These are phyloP conservation scores for Iselma pallidipennis DNA, from an alignment of 2,888 invertebrate species.

Conservation along the genomic window DNA sequence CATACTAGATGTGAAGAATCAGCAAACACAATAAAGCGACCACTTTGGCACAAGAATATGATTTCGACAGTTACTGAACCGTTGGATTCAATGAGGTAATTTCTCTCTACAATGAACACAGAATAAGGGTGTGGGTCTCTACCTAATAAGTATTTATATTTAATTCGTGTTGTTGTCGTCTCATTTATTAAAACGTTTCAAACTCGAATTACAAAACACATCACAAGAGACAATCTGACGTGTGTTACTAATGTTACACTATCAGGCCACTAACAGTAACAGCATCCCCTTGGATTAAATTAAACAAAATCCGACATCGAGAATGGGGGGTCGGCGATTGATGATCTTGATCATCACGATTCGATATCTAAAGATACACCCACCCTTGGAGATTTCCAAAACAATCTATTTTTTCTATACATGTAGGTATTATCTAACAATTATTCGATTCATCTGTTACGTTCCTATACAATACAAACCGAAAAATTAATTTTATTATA, in stretches of 20 bases:
- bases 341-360: background rate
- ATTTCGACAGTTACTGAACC: constrained; percentile 52
- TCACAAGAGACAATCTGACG: constrained; percentile 1
- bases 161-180: background rate
- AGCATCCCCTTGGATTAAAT: constrained; percentile 1
- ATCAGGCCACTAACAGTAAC: background rate
- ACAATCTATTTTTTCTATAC: background rate
- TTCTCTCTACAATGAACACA: constrained; percentile 50
- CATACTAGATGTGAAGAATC: background rate
- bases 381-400: background rate
- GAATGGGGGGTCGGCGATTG: background rate
- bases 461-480: background rate
- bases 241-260: constrained; percentile 1
- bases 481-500: background rate
- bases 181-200: background rate
- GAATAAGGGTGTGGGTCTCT: constrained; percentile 39
- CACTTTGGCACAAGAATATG: constrained; percentile 23
- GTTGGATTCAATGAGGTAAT: constrained; percentile 51
- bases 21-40: background rate
- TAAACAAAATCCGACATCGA: background rate
- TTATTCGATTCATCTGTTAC: background rate
- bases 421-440: background rate
- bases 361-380: background rate
- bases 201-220: constrained; percentile 1
- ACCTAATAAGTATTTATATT: constrained; percentile 33